Evolutionary conservation across 2,888 invertebrate genomes (phyloP).

Genomic region (Apomyelois bistriatella): DNA sequence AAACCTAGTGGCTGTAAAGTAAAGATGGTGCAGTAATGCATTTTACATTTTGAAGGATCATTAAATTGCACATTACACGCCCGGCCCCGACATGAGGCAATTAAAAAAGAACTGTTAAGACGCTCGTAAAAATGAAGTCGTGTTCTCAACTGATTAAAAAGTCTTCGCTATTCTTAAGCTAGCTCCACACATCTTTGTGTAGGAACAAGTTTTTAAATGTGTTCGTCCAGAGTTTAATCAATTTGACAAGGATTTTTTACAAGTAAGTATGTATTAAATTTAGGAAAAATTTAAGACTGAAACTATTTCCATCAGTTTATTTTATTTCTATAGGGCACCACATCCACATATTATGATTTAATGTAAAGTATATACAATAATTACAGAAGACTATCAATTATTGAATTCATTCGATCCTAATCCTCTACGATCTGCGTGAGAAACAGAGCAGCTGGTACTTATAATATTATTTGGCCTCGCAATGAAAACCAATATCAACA

Average conservation of each 20-base stretch:
- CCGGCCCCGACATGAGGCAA: constrained; percentile 65
- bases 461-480: neutral
- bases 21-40: constrained; percentile 74
- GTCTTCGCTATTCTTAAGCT: constrained; percentile 52
- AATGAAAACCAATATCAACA: too few relatives aligned
- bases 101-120: constrained; percentile 76
- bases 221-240: neutral
- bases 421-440: neutral
- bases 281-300: too few relatives aligned
- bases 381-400: too few relatives aligned
- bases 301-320: too few relatives aligned
- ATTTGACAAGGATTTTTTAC: neutral
- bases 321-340: too few relatives aligned
- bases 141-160: constrained; percentile 75
- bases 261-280: too few relatives aligned
- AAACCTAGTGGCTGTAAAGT: constrained; percentile 54
- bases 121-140: constrained; percentile 72
- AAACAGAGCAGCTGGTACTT: neutral
- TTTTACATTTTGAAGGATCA: constrained; percentile 76
- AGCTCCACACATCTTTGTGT: constrained; percentile 21
- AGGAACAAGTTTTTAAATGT: neutral
- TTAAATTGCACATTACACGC: constrained; percentile 74
- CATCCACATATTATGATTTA: too few relatives aligned
- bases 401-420: neutral
- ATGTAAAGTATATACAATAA: too few relatives aligned